These are phyloP conservation scores for Cephus pygmeus DNA, from an alignment of 2,888 invertebrate species.

Conservation along the genomic window DNA sequence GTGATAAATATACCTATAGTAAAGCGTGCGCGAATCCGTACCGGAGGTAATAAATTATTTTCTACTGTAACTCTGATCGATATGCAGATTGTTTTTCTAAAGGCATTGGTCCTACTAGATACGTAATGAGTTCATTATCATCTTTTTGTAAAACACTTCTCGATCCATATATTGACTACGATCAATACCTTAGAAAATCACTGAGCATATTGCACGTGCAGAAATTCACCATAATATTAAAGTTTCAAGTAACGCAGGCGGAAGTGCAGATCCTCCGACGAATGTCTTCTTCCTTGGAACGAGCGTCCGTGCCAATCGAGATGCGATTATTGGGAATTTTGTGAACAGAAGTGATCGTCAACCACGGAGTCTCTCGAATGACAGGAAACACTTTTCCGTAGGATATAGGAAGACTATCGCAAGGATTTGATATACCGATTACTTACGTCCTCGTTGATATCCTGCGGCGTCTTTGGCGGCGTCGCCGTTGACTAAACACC, in stretches of 20 bases:
- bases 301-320: neutral
- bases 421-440: conserved; percentile 22
- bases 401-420: neutral
- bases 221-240: neutral
- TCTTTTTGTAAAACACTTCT: neutral
- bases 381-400: conserved; percentile 1
- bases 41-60: neutral
- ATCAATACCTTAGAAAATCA: neutral
- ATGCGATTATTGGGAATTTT: neutral
- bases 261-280: neutral
- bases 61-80: neutral
- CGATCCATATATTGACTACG: neutral
- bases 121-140: neutral
- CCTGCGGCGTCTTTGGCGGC: conserved; percentile 59
- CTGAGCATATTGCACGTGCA: neutral
- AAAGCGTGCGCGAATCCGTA: neutral
- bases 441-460: conserved; percentile 58
- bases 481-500: conserved; percentile 58
- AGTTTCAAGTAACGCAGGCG: neutral
- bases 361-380: neutral
- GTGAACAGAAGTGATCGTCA: neutral
- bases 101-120: neutral
- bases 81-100: neutral
- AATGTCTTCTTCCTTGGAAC: neutral
- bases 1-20: neutral